Evolutionary conservation across 2,888 invertebrate genomes (phyloP), one percentile per base, ranked within the genome.

Genomic region (Campoplex nolae): DNA sequence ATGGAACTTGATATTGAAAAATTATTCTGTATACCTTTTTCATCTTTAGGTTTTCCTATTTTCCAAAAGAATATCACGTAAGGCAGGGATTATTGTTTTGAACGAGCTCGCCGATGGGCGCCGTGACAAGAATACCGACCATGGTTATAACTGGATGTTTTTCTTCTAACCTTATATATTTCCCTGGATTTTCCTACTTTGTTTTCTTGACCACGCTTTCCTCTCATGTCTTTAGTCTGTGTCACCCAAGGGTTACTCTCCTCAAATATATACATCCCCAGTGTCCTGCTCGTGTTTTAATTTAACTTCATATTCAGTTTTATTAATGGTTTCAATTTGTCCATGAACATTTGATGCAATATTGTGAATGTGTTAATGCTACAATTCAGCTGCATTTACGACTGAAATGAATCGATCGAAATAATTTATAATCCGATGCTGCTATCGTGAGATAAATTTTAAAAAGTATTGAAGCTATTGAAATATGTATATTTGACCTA

Each of bases 41-140:
- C 56, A 51, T 45, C 56, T 62, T 32, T 3, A 76, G 35, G 11
- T 28, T 56, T 65, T 32, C 16, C 28, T n/a, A 18, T 56, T 88
- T 86, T 91, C 89, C 86, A 83, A 84, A 91, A 78, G 89, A 89
- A 86, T 85, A 89, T 92, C 93, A 92, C 92, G 92, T 93, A 92
- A 88, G 78, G 77, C 85, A 84, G 88, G 90, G 90, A 91, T 92
- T 93, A 92, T 92, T 93, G 92, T 92, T 93, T 92, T 90, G 89
- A 90, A 86, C 90, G 83, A 89, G 89, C 89, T 88, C 87, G 87
- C 89, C 85, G 42, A 65, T 56, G 65, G 62, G 88, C 86, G 86
- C 87, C 93, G 92, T 93, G 93, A 93, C 91, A 88, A 79, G 92
- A 93, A 93, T 93, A 90, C 86, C 82, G 51, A 84, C 75, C 80